Conservation (phyloP, 2,888 invertebrate species). For the Drosophila siamana region DNA sequence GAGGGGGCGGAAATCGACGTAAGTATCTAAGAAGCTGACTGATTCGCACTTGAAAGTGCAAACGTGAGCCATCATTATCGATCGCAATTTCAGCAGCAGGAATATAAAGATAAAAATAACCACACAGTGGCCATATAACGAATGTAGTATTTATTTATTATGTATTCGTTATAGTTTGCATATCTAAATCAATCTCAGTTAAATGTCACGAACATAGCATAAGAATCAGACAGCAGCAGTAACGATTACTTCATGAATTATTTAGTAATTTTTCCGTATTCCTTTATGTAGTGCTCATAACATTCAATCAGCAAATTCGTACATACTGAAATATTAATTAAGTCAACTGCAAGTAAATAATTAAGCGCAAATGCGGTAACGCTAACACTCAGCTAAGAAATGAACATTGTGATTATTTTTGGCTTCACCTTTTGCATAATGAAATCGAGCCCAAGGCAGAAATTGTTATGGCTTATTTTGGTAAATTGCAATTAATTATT, state of each 20-base stretch:
- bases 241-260: neutral
- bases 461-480: slow-evolving; percentile 16
- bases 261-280: slow-evolving; percentile 2
- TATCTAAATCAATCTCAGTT: neutral
- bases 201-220: neutral
- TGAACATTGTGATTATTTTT: slow-evolving; percentile 13
- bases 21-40: slow-evolving; percentile 85
- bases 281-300: neutral
- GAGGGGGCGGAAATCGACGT: slow-evolving; percentile 92
- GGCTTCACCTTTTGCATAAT: neutral
- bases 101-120: neutral
- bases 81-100: neutral
- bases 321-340: neutral
- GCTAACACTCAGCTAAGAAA: neutral
- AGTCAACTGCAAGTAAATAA: slow-evolving; percentile 1
- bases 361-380: neutral
- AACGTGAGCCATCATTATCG: neutral
- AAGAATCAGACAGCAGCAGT: neutral
- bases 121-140: too few relatives aligned
- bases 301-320: slow-evolving; percentile 3
- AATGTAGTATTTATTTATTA: too few relatives aligned
- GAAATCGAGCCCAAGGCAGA: slow-evolving; percentile 4
- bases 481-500: slow-evolving; percentile 12
- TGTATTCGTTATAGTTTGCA: neutral
- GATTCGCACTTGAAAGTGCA: neutral